Conservation (phyloP, 2,113 vertebrate species). For the Peromyscus californicus region DNA sequence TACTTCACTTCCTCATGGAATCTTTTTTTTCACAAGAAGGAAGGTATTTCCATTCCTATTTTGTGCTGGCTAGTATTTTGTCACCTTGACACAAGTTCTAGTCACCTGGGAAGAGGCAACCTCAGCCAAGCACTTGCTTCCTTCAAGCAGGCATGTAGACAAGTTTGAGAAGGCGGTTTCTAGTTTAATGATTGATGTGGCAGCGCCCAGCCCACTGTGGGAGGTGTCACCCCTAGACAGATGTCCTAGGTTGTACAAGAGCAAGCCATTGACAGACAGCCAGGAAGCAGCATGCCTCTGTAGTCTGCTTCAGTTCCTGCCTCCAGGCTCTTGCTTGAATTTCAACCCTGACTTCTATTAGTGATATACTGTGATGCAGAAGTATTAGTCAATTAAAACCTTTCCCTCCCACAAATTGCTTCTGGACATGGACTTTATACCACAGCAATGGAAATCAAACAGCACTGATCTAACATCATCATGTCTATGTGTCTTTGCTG, state of each 20-base stretch:
- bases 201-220: background rate
- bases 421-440: background rate
- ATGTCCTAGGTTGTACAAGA: background rate
- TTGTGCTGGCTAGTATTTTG: background rate
- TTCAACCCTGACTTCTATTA: background rate
- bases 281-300: background rate
- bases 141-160: background rate
- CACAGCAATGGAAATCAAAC: background rate
- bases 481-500: too few relatives aligned
- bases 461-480: background rate
- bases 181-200: background rate
- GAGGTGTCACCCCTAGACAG: background rate
- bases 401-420: background rate
- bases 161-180: background rate
- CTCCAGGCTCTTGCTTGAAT: background rate
- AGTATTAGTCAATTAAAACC: background rate
- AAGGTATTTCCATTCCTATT: background rate
- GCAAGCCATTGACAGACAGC: background rate
- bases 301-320: background rate
- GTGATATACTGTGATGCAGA: background rate
- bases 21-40: background rate
- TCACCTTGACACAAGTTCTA: background rate
- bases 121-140: background rate
- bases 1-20: background rate
- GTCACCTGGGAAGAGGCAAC: background rate